Conservation (phyloP, 2,888 invertebrate species). For the Phasia obesa region DNA sequence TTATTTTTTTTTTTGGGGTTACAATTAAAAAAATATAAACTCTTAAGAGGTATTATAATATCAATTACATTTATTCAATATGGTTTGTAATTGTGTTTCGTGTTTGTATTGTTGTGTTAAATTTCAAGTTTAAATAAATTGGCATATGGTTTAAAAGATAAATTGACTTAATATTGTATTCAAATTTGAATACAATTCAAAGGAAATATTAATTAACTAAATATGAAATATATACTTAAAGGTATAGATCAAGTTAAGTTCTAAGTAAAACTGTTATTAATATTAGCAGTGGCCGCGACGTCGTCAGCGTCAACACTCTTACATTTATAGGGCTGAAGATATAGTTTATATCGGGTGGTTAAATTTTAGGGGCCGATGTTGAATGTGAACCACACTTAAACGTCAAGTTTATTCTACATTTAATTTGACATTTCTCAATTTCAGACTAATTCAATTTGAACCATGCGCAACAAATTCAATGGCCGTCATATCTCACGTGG, state of each 20-base stretch:
- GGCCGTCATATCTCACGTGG: no score
- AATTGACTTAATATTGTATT: slow-evolving; percentile 22
- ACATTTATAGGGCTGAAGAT: no score
- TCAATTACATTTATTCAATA: slow-evolving; percentile 57
- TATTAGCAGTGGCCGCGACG: no score
- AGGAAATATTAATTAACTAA: slow-evolving; percentile 50
- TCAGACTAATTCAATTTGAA: no score
- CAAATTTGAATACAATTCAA: slow-evolving; percentile 32
- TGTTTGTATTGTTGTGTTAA: slow-evolving; percentile 25
- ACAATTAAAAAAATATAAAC: slow-evolving; percentile 16
- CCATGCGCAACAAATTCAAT: no score
- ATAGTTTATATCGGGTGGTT: no score
- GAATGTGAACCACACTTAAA: no score
- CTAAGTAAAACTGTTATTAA: background rate
- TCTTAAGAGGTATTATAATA: slow-evolving; percentile 46
- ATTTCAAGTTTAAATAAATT: slow-evolving; percentile 39
- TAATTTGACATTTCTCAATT: no score
- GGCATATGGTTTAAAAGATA: slow-evolving; percentile 50
- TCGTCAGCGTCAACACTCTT: no score
- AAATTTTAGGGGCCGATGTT: no score
- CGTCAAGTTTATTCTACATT: no score
- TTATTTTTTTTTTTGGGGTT: slow-evolving; percentile 26
- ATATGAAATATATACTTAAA: background rate
- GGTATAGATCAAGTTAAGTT: background rate
- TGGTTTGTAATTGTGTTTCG: slow-evolving; percentile 45